Conservation (phyloP, 2,797 vertebrate species). For the Melanotaenia maccullochi region DNA sequence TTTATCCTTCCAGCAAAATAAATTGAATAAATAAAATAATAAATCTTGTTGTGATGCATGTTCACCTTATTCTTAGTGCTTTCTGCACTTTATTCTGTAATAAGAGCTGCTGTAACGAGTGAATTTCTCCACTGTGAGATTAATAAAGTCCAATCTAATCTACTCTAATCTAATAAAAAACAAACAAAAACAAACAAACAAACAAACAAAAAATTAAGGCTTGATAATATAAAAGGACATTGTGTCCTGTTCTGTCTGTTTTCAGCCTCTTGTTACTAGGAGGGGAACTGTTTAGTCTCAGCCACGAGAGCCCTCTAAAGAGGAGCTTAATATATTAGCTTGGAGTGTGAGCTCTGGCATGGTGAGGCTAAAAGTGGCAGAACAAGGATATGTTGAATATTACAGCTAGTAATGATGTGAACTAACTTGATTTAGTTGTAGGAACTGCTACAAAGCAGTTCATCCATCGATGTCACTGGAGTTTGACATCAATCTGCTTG, state of each 20-base stretch:
- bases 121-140: too few species aligned
- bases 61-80: too few species aligned
- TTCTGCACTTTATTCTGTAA: too few species aligned
- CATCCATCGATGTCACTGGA: constrained; percentile 8
- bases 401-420: neutral
- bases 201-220: too few species aligned
- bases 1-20: neutral
- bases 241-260: constrained; percentile 7
- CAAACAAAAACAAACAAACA: too few species aligned
- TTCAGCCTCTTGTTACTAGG: constrained; percentile 19
- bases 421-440: neutral
- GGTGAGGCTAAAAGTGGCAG: constrained; percentile 20
- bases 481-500: neutral
- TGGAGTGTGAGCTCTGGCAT: constrained; percentile 41
- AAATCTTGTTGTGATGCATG: too few species aligned
- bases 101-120: too few species aligned
- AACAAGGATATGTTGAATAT: constrained; percentile 15
- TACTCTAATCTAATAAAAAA: too few species aligned
- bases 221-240: neutral
- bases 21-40: too few species aligned
- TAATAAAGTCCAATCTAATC: too few species aligned
- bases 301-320: constrained; percentile 33
- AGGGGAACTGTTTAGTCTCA: constrained; percentile 26
- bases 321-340: constrained; percentile 33
- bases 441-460: neutral